Base-by-base conservation (phyloP, 2,797 vertebrate genomes). In the Diplodus sargus region DNA sequence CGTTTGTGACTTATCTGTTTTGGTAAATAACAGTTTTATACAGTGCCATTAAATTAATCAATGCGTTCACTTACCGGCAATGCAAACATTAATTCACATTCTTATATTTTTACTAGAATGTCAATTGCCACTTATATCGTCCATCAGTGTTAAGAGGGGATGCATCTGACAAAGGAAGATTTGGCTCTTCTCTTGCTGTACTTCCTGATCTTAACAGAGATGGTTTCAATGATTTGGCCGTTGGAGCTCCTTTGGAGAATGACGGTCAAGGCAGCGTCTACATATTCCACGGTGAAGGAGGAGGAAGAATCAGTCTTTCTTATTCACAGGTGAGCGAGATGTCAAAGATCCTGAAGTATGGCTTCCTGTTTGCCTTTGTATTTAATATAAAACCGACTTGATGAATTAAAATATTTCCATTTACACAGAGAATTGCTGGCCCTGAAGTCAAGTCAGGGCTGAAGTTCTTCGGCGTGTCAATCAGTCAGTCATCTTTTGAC, bases 181-280 rank as follows among this genome's bases (percentile, higher is more conserved):
- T 97, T 42, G 96, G 96, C 3, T 83, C 92, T 39, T 89, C 94
- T 59, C 81, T 96, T 30, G 90, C 94, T 18, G 91, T 86, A 0
- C 85, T 94, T 34, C 93, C 94, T 20, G 95, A 96, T 82, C 66
- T 96, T 2, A 91, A 95, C 34, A 8, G 8, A 7, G 95, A 96
- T 47, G 17, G 52, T 1, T n/a, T 92, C n/a, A 85, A 0, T 0
- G 95, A 96, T 14, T 79, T 96, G 75, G 95, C 93, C 0, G 76
- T 96, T 12, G 95, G 96, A 68, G 95, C 96, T 0, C 95, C 95
- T 18, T 71, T 96, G 84, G 96, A 96, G 74, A 90, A 95, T 0
- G 5, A 82, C 1, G 89, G 92, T 4, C 69, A 81, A 22, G 96
- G 96, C 15, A 93, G 94, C 56, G 68, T 96, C 76, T 97, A 96